A percentile compares a stretch with the other conserved stretches of the same genome.
These are phyloP conservation scores for Penaeus chinensis DNA, from an alignment of 1,140 invertebrate genomes.

Conservation along the genomic window DNA sequence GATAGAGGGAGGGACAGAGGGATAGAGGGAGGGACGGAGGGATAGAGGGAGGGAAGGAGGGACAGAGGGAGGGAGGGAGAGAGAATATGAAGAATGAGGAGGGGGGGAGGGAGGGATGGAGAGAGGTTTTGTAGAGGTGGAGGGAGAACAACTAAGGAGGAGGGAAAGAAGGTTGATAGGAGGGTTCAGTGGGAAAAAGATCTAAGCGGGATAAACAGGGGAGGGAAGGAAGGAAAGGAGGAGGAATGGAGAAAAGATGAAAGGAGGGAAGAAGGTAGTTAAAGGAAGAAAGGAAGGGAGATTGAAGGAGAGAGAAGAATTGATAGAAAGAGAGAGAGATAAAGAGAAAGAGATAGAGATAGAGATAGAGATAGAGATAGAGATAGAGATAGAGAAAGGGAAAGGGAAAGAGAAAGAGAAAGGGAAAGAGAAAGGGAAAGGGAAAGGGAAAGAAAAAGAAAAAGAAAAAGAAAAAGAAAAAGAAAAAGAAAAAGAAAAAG, in stretches of 20 bases:
- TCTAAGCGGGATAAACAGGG: neutral
- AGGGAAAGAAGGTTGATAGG: neutral
- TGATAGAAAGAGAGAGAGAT: neutral
- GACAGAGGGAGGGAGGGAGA: too few relatives aligned
- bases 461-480: too few relatives aligned
- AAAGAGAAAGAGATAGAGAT: neutral
- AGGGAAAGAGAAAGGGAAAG: neutral
- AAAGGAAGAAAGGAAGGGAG: neutral
- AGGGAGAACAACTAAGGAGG: neutral
- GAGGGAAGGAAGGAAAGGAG: neutral
- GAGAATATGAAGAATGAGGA: too few relatives aligned
- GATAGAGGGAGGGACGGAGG: too few relatives aligned
- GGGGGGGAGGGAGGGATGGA: neutral
- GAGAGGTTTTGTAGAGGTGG: too few relatives aligned
- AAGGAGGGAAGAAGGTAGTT: neutral
- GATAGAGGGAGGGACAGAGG: too few relatives aligned
- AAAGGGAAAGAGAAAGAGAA: neutral
- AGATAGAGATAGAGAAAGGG: neutral
- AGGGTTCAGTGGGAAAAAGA: neutral
- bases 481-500: too few relatives aligned
- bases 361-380: neutral
- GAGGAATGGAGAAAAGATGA: neutral
- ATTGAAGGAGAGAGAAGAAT: neutral
- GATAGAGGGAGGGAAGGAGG: too few relatives aligned
- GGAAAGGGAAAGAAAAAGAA: too few relatives aligned